These are phyloP conservation scores for Chloroclysta siterata DNA, from an alignment of 2,888 invertebrate species.

Conservation along the genomic window DNA sequence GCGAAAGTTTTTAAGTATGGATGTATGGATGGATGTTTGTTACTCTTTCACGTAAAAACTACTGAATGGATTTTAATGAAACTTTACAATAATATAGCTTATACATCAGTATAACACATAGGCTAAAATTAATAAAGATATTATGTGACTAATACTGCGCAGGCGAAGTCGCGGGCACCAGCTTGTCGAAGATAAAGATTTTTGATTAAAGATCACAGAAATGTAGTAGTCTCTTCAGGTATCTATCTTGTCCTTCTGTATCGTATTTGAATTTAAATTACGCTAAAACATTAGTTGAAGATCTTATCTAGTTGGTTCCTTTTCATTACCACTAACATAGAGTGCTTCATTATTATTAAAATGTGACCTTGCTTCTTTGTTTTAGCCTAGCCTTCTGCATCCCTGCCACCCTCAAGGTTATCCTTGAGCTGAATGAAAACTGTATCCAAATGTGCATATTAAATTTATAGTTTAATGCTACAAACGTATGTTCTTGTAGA, in stretches of 20 bases:
- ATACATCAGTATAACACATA: no score
- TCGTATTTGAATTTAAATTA: conserved; percentile 24
- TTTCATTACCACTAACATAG: conserved; percentile 8
- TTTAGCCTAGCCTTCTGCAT: conserved; percentile 18
- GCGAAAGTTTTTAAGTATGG: no score
- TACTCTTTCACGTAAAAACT: no score
- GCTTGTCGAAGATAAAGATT: no score
- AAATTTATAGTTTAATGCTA: conserved; percentile 10
- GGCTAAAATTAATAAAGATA: no score
- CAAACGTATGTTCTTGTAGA: neutral
- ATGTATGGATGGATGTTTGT: no score
- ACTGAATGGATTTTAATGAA: no score
- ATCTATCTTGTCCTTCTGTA: conserved; percentile 19
- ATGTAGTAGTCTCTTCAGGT: conserved; percentile 1
- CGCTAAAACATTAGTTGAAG: conserved; percentile 14
- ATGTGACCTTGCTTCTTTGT: conserved; percentile 27
- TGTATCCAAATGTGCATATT: conserved; percentile 14
- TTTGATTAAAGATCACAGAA: no score
- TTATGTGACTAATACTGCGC: no score
- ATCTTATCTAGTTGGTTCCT: conserved; percentile 11
- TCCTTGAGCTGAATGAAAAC: conserved; percentile 26
- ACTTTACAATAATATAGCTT: no score
- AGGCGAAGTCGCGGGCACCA: no score
- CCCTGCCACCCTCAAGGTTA: conserved; percentile 15
- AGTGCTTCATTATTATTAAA: conserved; percentile 23